Conservation (phyloP, 2,888 invertebrate species). For the Amphipyra berbera region DNA sequence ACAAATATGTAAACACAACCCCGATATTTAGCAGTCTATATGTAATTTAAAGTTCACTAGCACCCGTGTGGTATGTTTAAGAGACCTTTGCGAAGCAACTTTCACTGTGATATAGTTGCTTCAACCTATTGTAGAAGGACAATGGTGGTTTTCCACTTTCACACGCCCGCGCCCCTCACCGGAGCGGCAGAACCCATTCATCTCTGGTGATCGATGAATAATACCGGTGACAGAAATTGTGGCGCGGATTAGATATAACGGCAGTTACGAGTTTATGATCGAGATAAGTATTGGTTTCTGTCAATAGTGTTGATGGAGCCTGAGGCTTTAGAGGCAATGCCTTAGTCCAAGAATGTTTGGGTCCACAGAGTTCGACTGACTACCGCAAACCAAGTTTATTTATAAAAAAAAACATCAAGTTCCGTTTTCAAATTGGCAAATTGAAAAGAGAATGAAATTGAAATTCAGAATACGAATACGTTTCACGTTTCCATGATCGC, state of each 20-base stretch:
- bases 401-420: no score
- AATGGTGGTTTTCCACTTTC: conserved; percentile 78
- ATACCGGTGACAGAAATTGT: conserved; percentile 35
- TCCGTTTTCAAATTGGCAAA: no score
- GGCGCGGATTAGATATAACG: conserved; percentile 14
- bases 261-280: conserved; percentile 1
- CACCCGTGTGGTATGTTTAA: conserved; percentile 30
- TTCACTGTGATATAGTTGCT: conserved; percentile 82
- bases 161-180: conserved; percentile 71
- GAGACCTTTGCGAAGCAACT: conserved; percentile 70
- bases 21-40: conserved; percentile 16
- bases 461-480: no score
- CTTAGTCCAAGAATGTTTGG: no score
- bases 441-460: no score
- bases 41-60: conserved; percentile 53
- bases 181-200: conserved; percentile 48
- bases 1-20: conserved; percentile 7
- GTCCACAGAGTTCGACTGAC: no score
- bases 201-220: conserved; percentile 69
- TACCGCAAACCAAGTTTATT: no score
- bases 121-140: conserved; percentile 79
- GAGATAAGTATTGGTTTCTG: background rate
- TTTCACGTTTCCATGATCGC: conserved; percentile 41
- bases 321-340: no score
- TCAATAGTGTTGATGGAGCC: background rate